Conservation (phyloP, 1,140 invertebrate species). For the Pogonomyrmex barbatus region DNA sequence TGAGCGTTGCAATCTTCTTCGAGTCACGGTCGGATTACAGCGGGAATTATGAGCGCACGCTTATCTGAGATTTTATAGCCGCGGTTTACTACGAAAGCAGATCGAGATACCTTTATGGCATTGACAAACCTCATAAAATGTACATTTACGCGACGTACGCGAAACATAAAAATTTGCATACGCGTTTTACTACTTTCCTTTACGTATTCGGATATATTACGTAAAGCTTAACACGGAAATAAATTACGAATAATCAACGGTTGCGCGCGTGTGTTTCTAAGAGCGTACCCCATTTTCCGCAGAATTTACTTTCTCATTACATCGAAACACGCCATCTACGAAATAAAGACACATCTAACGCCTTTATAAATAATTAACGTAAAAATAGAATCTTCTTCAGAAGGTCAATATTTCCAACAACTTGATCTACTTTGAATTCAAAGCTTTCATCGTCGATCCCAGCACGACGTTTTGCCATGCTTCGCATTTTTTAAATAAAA, state of each 20-base stretch:
- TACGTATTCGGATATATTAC: constrained; percentile 1
- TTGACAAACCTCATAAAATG: constrained; percentile 50
- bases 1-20: constrained; percentile 23
- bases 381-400: background rate
- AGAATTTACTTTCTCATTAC: constrained; percentile 7
- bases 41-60: constrained; percentile 40
- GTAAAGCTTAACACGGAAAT: background rate
- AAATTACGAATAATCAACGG: constrained; percentile 5
- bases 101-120: constrained; percentile 43
- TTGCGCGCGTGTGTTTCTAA: background rate
- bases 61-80: constrained; percentile 49
- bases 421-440: background rate
- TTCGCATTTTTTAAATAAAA: constrained; percentile 10
- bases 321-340: background rate
- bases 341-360: background rate
- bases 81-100: constrained; percentile 48
- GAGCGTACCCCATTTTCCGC: background rate
- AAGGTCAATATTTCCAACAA: background rate
- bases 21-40: constrained; percentile 38
- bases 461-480: background rate
- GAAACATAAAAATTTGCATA: constrained; percentile 31
- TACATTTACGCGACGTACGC: constrained; percentile 18
- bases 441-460: background rate
- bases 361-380: background rate
- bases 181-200: background rate